These are phyloP conservation scores for Drosophila vallismaia DNA, from an alignment of 2,888 invertebrate species.

Conservation along the genomic window DNA sequence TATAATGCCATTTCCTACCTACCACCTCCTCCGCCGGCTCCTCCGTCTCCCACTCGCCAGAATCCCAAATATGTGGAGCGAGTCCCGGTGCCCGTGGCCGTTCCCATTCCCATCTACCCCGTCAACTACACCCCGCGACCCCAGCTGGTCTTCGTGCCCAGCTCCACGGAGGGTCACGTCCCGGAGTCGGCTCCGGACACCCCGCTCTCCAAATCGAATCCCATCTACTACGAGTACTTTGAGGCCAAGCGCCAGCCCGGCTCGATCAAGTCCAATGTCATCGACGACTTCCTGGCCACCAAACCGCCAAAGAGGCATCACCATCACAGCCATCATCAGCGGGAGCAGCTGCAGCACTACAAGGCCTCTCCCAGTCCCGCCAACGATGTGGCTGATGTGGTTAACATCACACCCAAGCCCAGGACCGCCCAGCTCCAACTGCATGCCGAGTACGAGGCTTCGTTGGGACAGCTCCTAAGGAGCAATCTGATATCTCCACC, in stretches of 20 bases:
- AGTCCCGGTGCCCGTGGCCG: slow-evolving; percentile 79
- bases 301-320: slow-evolving; percentile 74
- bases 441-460: slow-evolving; percentile 61
- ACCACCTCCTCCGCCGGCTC: slow-evolving; percentile 86
- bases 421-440: slow-evolving; percentile 69
- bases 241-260: slow-evolving; percentile 82
- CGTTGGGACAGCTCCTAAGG: slow-evolving; percentile 85
- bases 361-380: slow-evolving; percentile 65
- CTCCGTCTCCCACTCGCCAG: slow-evolving; percentile 29
- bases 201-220: slow-evolving; percentile 81
- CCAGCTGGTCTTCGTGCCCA: slow-evolving; percentile 77
- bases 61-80: slow-evolving; percentile 61
- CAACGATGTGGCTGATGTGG: slow-evolving; percentile 76
- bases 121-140: slow-evolving; percentile 71
- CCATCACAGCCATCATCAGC: slow-evolving; percentile 16
- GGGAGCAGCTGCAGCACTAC: slow-evolving; percentile 42
- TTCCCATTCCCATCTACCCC: slow-evolving; percentile 78
- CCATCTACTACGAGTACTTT: slow-evolving; percentile 84
- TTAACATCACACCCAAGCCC: slow-evolving; percentile 85
- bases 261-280: slow-evolving; percentile 62
- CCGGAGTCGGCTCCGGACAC: slow-evolving; percentile 31
- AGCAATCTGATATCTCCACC: slow-evolving; percentile 77
- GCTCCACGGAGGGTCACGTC: slow-evolving; percentile 54
- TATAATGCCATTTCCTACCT: slow-evolving; percentile 61
- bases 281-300: slow-evolving; percentile 71